A percentile compares a stretch with the other conserved stretches of the same genome.
These are phyloP conservation scores for Lottia scabra DNA, from an alignment of 2,888 invertebrate species.

Conservation along the genomic window DNA sequence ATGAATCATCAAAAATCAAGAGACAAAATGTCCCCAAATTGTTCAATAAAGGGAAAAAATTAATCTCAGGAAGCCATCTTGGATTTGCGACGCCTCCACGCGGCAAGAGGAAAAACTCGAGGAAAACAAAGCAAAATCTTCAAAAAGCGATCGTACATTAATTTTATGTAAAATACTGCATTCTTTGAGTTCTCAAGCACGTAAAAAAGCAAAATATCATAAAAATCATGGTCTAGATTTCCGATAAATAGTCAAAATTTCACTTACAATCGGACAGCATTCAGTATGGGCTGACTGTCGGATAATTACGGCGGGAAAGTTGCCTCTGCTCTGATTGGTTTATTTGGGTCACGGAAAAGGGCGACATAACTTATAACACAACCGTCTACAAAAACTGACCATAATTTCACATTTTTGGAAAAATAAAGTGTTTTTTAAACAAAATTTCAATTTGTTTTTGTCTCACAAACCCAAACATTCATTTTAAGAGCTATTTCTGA, in stretches of 20 bases:
- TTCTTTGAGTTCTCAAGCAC: no score
- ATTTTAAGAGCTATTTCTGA: no score
- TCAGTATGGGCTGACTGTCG: constrained; percentile 18
- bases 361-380: constrained; percentile 13
- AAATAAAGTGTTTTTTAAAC: constrained; percentile 12
- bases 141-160: no score
- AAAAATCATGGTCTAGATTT: no score
- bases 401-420: neutral
- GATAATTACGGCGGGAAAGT: constrained; percentile 37
- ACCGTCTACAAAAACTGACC: neutral
- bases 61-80: neutral
- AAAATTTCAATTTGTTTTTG: constrained; percentile 34
- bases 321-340: constrained; percentile 24
- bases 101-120: neutral
- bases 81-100: constrained; percentile 4
- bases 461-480: no score
- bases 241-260: neutral
- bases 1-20: no score
- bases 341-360: constrained; percentile 21
- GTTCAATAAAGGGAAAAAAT: constrained; percentile 1
- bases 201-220: no score
- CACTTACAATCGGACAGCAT: neutral
- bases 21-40: neutral
- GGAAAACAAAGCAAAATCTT: neutral
- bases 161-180: no score